phyloP scores from a whole-genome alignment of 2,888 invertebrate species.

The Stramonita haemastoma region DNA sequence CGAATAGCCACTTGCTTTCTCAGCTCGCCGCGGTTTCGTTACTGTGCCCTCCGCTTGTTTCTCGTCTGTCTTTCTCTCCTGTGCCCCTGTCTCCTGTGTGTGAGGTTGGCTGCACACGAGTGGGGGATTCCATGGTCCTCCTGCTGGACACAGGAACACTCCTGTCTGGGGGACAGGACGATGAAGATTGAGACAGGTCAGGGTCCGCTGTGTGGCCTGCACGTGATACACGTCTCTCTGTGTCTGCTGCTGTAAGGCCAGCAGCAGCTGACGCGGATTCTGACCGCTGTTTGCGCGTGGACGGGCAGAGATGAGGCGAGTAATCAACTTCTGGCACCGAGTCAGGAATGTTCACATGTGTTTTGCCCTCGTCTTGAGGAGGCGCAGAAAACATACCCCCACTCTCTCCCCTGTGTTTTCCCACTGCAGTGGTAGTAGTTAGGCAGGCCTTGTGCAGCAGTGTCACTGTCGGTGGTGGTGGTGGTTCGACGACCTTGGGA shows the following conservation, averaged over 20 bases:
- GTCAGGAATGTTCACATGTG: slow-evolving; percentile 1
- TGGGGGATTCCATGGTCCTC: neutral
- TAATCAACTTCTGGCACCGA: slow-evolving; percentile 2
- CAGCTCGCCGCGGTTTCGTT: neutral
- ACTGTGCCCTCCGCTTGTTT: neutral
- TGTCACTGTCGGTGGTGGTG: neutral
- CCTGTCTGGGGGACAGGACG: neutral
- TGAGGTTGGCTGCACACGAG: neutral
- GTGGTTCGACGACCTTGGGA: neutral
- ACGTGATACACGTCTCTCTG: neutral
- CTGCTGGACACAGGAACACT: neutral
- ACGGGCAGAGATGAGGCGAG: neutral
- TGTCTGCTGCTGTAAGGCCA: neutral
- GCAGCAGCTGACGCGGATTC: neutral
- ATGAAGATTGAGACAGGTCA: neutral
- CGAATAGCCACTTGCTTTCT: neutral
- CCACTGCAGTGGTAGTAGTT: neutral
- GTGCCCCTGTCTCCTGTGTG: neutral
- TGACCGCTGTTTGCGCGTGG: neutral
- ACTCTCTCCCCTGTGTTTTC: neutral
- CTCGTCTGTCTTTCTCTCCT: neutral
- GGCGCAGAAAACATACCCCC: neutral
- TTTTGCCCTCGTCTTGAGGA: neutral
- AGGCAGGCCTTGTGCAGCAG: no score
- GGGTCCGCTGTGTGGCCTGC: neutral